Base-by-base conservation (phyloP, 2,797 vertebrate species). In the Gastrophryne carolinensis region DNA sequence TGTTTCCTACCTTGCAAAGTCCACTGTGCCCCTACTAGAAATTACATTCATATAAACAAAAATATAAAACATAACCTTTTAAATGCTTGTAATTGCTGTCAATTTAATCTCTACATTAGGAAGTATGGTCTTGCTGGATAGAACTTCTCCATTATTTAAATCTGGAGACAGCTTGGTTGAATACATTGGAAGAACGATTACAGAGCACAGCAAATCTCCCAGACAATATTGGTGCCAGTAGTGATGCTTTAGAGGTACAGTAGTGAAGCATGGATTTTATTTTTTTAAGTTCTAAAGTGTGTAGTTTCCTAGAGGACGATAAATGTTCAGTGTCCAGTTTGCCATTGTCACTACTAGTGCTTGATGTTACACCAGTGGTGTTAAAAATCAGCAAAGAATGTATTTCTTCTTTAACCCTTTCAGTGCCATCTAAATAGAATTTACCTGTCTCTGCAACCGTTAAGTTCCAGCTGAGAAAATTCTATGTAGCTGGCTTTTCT, bases 101-200 rank as follows among this genome's bases (percentile, higher is more conserved):
- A n/a, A n/a, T n/a, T n/a, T n/a, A n/a, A n/a, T n/a, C n/a, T n/a
- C n/a, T n/a, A n/a, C n/a, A n/a, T n/a, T 76, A 99, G 97, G 97
- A 99, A 87, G 96, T 99, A 4, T 99, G 98, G 98, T 98, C 96
- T 6, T 99, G 98, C 73, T 99, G 98, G 97, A 95, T 97, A 74
- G 96, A 99, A 81, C 84, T 99, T 61, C 92, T 99, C 53, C 96
- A 98, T 71, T 98, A 96, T 81, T 82, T 99, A 85, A 95, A 98
- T 56, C 85, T 95, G 81, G 98, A 99, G 89, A 94, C 92, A 47
- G 79, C 70, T 71, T 99, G 98, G 98, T 84, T 99, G 30, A 92
- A 88, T 84, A 90, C 84, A 11, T 84, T 99, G 85, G 94, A 95
- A 78, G 94, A 95, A 81, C 94, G 86, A 15, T 82, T 96, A 17